Evolutionary conservation across 2,113 vertebrate genomes (phyloP).

Genomic region (Andinoacara biseriatus): DNA sequence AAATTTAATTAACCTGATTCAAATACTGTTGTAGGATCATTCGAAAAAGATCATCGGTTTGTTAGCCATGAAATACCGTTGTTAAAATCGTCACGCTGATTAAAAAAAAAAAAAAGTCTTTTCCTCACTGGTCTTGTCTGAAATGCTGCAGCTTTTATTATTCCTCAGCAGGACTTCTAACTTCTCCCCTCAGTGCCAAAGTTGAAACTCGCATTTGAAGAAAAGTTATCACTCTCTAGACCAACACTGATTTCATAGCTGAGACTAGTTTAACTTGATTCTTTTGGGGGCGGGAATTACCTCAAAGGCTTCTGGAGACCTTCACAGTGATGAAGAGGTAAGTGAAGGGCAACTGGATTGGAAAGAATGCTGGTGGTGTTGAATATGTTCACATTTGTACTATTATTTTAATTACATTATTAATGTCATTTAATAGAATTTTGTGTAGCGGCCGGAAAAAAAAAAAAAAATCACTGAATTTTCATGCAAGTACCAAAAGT

Average conservation of each 20-base stretch:
- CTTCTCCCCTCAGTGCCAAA: neutral
- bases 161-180: neutral
- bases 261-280: slow-evolving; percentile 26
- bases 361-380: neutral
- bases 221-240: neutral
- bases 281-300: slow-evolving; percentile 19
- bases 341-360: slow-evolving; percentile 46
- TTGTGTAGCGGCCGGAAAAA: neutral
- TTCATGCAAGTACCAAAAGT: neutral
- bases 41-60: slow-evolving; percentile 6
- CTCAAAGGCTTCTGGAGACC: slow-evolving; percentile 34
- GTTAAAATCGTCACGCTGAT: slow-evolving; percentile 29
- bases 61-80: neutral
- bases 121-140: slow-evolving; percentile 11
- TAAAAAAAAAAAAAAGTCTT: slow-evolving; percentile 9
- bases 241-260: slow-evolving; percentile 3
- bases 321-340: slow-evolving; percentile 58
- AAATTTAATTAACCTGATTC: slow-evolving; percentile 35
- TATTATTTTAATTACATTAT: neutral
- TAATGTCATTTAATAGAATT: neutral
- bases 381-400: neutral
- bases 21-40: neutral
- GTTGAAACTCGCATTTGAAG: neutral
- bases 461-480: neutral
- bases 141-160: slow-evolving; percentile 7